Evolutionary conservation across 2,113 vertebrate species (phyloP).

Genomic region (Dromiciops gliroides): DNA sequence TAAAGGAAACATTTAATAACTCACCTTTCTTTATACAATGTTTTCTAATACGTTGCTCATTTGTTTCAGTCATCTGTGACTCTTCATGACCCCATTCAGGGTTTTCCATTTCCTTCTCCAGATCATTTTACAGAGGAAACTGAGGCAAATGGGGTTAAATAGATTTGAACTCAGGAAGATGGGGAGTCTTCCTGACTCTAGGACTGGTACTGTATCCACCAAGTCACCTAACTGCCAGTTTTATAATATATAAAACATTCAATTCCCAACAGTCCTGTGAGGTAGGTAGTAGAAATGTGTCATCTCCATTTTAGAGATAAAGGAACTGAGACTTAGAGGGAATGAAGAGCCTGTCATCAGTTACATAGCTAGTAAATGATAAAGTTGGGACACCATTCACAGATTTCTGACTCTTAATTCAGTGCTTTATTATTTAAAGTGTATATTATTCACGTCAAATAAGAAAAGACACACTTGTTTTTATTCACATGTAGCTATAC

Average conservation of each 20-base stretch:
- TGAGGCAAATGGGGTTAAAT: neutral
- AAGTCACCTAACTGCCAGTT: neutral
- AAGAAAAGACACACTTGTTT: conserved; percentile 3
- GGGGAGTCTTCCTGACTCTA: too few species aligned
- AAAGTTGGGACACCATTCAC: neutral
- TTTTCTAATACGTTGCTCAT: too few species aligned
- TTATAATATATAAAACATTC: neutral
- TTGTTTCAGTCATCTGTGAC: neutral
- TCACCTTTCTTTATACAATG: too few species aligned
- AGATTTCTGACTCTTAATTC: neutral
- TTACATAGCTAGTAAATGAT: neutral
- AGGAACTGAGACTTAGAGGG: neutral
- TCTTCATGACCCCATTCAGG: neutral
- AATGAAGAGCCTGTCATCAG: neutral
- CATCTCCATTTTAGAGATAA: neutral
- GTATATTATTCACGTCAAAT: conserved; percentile 1
- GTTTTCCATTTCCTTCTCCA: neutral
- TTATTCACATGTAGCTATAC: neutral
- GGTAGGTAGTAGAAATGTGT: neutral
- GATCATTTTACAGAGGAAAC: neutral
- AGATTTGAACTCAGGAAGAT: neutral
- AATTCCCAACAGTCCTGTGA: neutral
- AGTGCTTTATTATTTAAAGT: conserved; percentile 8
- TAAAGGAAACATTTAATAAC: neutral
- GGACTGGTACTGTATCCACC: neutral